Evolutionary conservation across 2,888 invertebrate species (phyloP).

Genomic region (Boloria euphrosyne): DNA sequence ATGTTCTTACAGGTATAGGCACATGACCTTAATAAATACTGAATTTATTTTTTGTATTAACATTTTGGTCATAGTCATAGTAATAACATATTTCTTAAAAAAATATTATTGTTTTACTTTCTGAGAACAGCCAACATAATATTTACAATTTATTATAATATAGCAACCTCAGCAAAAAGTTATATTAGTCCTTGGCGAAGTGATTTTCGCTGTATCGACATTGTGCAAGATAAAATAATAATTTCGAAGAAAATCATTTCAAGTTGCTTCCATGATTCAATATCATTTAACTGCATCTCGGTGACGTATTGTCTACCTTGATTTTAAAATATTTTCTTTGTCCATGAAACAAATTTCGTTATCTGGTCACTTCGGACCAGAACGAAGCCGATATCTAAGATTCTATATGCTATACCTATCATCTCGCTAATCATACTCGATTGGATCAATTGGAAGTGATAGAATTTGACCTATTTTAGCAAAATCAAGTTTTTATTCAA

Average conservation of each 20-base stretch:
- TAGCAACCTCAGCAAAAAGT: not conserved
- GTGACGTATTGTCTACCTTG: constrained; percentile 13
- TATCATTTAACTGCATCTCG: constrained; percentile 5
- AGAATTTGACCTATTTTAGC: constrained; percentile 33
- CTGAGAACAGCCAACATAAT: too few relatives aligned
- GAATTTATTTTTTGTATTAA: too few relatives aligned
- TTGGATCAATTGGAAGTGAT: constrained; percentile 34
- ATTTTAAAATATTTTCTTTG: constrained; percentile 39
- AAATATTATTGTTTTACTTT: too few relatives aligned
- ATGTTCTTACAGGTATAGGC: too few relatives aligned
- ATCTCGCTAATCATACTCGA: constrained; percentile 23
- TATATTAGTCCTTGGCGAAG: constrained; percentile 2
- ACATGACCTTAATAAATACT: too few relatives aligned
- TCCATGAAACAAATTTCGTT: constrained; percentile 36
- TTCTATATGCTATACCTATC: constrained; percentile 12
- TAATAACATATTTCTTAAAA: too few relatives aligned
- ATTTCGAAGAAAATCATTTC: constrained; percentile 3
- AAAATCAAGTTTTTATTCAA: constrained; percentile 29
- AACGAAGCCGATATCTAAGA: constrained; percentile 13
- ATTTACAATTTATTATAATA: not conserved
- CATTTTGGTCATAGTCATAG: too few relatives aligned
- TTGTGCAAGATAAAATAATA: constrained; percentile 4
- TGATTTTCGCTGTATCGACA: not conserved
- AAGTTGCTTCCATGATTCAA: constrained; percentile 5
- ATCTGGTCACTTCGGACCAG: constrained; percentile 29